Evolutionary conservation across 2,888 invertebrate species (phyloP), one percentile per base, ranked within the genome.

Genomic region (Cheilosia vernalis): DNA sequence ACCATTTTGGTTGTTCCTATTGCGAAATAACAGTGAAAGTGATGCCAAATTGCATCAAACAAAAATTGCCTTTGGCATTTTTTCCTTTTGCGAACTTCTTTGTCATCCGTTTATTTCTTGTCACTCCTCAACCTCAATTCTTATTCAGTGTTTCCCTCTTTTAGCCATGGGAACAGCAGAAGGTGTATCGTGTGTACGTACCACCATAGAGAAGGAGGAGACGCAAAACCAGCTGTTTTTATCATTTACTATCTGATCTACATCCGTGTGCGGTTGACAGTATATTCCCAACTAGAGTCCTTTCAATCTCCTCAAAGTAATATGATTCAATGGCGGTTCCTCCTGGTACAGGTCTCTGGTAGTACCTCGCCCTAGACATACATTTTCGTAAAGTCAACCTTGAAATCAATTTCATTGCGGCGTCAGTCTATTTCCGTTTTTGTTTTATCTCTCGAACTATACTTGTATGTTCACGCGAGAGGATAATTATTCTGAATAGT

Each of bases 401-500:
- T 79, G 78, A 79, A 79, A 70, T 64, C 51, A 72, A 64, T 79
- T 58, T 51, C 55, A 27, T 40, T 53, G 49, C 30, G 30, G 27
- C 47, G 21, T 40, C 17, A 6, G 33, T 49, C 21, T 55, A 17
- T 61, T 37, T 55, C 19, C 24, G 4, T 33, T 70, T 56, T 69
- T 53, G 4, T 56, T 33, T 44, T 6, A 7, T 44, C n/a, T n/a
- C n/a, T 58, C 49, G n/a, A 27, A 3, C 5, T 27, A 27, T 49
- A 60, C 53, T 60, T 76, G 60, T 67, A 53, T 27, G 15, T 67
- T 66, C 58, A 64, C 58, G 56, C 51, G 21, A 70, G 69, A 78
- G 78, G 51, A 78, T 63, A 55, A 79, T 61, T 58, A 76, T 72
- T 64, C 58, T n/a, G 30, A 56, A 64, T 70, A 70, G 27, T 70